These are phyloP conservation scores for Crocuta crocuta DNA, from an alignment of 2,113 vertebrate species.

Conservation along the genomic window DNA sequence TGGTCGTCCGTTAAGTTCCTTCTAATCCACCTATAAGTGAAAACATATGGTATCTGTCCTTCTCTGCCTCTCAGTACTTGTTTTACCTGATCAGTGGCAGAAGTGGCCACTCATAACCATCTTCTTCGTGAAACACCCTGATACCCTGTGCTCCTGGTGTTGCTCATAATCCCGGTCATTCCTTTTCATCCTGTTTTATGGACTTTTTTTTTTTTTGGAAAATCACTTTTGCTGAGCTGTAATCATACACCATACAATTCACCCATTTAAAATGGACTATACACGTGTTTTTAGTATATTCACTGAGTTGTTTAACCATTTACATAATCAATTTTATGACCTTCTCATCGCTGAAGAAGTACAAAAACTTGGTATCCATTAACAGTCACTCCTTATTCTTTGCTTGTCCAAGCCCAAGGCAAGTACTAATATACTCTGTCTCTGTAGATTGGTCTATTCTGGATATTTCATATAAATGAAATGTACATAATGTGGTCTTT, in stretches of 20 bases:
- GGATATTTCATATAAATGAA: background rate
- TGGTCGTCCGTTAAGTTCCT: too few relatives aligned
- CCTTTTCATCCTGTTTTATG: background rate
- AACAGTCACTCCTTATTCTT: background rate
- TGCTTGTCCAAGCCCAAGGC: background rate
- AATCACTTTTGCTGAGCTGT: background rate
- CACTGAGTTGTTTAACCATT: background rate
- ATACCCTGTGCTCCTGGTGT: background rate
- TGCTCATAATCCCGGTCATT: background rate
- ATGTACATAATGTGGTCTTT: background rate
- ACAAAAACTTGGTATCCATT: background rate
- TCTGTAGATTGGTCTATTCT: background rate
- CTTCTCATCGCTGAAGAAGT: background rate
- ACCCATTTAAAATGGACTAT: background rate
- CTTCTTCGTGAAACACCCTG: background rate
- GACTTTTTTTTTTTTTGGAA: background rate
- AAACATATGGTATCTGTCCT: too few relatives aligned
- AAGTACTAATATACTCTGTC: background rate
- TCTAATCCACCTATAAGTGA: too few relatives aligned
- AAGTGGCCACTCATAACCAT: background rate
- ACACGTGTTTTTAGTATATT: background rate
- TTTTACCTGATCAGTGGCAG: background rate
- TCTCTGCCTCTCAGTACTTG: background rate
- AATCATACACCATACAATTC: background rate
- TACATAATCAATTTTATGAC: background rate